Conservation (phyloP, 1,140 invertebrate species). For the Meloidogyne hapla region DNA sequence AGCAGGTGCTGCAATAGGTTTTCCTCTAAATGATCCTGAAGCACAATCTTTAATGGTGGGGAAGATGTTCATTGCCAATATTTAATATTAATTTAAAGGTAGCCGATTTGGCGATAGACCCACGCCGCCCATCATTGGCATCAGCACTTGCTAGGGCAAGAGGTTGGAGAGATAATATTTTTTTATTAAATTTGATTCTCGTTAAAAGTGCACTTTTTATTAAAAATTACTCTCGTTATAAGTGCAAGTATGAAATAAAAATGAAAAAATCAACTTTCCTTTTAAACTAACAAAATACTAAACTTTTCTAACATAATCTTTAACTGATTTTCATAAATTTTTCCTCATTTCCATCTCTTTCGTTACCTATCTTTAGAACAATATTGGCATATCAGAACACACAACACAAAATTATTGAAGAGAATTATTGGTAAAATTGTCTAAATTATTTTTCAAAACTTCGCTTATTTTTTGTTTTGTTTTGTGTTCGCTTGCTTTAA, state of each 20-base stretch:
- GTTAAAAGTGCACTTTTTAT: too few species aligned
- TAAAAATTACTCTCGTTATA: too few species aligned
- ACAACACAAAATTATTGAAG: background rate
- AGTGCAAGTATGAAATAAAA: too few species aligned
- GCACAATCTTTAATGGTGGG: conserved; percentile 74
- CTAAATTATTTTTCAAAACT: background rate
- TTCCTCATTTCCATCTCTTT: background rate
- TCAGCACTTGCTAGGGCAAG: conserved; percentile 89
- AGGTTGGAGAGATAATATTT: conserved; percentile 62
- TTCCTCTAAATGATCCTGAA: conserved; percentile 74
- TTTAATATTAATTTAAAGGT: conserved; percentile 68
- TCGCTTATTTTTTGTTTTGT: background rate
- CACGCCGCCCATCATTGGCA: conserved; percentile 75
- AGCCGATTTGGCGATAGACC: conserved; percentile 73
- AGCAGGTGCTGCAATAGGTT: conserved; percentile 81
- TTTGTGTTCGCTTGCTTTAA: background rate
- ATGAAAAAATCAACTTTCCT: too few species aligned
- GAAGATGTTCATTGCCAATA: too few species aligned
- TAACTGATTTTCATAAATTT: too few species aligned
- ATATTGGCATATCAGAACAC: background rate
- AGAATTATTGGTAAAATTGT: background rate
- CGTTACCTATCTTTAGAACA: background rate
- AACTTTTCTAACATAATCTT: too few species aligned
- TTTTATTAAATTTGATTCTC: too few species aligned
- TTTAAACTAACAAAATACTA: too few species aligned